Evolutionary conservation across 2,888 invertebrate genomes (phyloP).

Genomic region (Tubulanus polymorphus): DNA sequence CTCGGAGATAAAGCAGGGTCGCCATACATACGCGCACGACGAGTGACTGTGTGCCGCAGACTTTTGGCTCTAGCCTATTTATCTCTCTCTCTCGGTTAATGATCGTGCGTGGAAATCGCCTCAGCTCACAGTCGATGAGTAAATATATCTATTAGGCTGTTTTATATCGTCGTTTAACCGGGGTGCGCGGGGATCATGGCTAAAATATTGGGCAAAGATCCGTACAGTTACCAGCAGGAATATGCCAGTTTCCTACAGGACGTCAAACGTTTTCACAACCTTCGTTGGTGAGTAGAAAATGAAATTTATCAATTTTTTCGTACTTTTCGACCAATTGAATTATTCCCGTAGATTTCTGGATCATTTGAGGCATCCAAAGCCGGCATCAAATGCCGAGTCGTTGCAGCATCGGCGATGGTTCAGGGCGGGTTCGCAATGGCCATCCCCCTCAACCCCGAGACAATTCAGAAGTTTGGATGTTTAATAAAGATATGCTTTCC

Average conservation of each 20-base stretch:
- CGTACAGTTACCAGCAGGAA: conserved; percentile 72
- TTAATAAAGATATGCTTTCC: too few relatives aligned
- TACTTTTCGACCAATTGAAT: too few relatives aligned
- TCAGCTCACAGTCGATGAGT: not conserved
- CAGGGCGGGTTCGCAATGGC: too few relatives aligned
- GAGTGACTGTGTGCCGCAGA: too few relatives aligned
- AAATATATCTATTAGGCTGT: not conserved
- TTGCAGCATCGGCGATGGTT: too few relatives aligned
- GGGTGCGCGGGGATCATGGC: conserved; percentile 57
- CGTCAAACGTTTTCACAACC: conserved; percentile 84
- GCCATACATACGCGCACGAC: too few relatives aligned
- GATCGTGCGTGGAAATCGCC: not conserved
- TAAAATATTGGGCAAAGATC: conserved; percentile 65
- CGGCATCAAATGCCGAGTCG: too few relatives aligned
- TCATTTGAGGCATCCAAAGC: too few relatives aligned
- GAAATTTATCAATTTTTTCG: too few relatives aligned
- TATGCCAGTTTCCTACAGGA: conserved; percentile 78
- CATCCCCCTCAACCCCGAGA: too few relatives aligned
- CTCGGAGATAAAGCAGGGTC: not conserved
- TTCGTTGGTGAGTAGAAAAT: conserved; percentile 77
- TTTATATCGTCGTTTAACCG: not conserved
- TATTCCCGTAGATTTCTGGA: too few relatives aligned
- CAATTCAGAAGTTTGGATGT: too few relatives aligned
- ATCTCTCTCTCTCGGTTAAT: not conserved
- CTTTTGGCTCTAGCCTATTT: conserved; percentile 1